A percentile compares a stretch with the other conserved stretches of the same genome.
Evolutionary conservation across 2,888 invertebrate genomes (phyloP).

Genomic region (Drosophila barbarae): DNA sequence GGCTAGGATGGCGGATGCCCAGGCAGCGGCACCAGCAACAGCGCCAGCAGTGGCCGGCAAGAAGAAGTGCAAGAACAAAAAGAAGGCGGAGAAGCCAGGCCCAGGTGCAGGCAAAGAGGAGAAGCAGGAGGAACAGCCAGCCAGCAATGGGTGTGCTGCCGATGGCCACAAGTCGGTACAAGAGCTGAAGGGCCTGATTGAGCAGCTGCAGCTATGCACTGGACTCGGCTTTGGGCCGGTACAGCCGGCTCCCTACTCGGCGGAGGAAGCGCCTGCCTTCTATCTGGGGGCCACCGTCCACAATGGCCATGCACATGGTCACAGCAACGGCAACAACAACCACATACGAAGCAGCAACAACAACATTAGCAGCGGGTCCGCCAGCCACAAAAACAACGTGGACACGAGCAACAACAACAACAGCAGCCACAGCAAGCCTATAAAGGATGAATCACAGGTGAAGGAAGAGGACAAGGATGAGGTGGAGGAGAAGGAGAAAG

Average conservation of each 20-base stretch:
- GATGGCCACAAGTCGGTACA: slow-evolving; percentile 17
- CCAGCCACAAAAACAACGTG: slow-evolving; percentile 31
- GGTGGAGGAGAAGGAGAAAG: slow-evolving; percentile 9
- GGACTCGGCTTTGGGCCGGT: slow-evolving; percentile 43
- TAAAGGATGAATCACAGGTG: neutral
- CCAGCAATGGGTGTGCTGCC: slow-evolving; percentile 48
- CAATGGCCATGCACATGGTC: slow-evolving; percentile 56
- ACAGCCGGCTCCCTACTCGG: neutral
- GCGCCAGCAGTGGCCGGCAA: slow-evolving; percentile 37
- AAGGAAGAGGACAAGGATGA: slow-evolving; percentile 19
- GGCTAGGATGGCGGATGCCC: slow-evolving; percentile 58
- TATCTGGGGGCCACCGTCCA: slow-evolving; percentile 9
- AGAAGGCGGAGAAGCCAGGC: slow-evolving; percentile 42
- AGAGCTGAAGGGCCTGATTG: slow-evolving; percentile 44
- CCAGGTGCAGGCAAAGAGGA: slow-evolving; percentile 5
- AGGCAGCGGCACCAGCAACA: slow-evolving; percentile 46
- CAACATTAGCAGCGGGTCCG: slow-evolving; percentile 34
- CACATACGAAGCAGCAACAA: slow-evolving; percentile 48
- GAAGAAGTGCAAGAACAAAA: slow-evolving; percentile 60
- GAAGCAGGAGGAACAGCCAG: slow-evolving; percentile 6
- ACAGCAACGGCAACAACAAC: slow-evolving; percentile 60
- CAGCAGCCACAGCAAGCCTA: slow-evolving; percentile 24
- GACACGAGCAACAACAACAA: slow-evolving; percentile 40
- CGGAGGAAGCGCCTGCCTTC: slow-evolving; percentile 7
- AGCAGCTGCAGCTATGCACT: slow-evolving; percentile 57